phyloP scores from a whole-genome alignment of 1,140 invertebrate genomes.

The Lordiphosa stackelbergi region DNA sequence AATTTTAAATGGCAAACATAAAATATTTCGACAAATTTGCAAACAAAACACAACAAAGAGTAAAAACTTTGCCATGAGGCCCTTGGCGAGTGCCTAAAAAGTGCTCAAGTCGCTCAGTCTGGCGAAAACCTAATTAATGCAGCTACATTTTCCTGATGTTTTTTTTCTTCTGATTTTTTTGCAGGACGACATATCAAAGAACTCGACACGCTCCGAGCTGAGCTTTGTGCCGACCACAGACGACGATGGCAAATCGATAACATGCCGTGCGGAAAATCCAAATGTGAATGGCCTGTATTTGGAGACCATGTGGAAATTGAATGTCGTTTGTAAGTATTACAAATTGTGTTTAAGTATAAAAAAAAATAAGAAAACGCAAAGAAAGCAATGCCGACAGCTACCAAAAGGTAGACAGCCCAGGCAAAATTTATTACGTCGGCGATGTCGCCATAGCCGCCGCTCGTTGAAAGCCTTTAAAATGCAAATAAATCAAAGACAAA shows the following conservation, averaged over 20 bases:
- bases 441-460: constrained; percentile 43
- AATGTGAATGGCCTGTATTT: constrained; percentile 88
- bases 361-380: constrained; percentile 18
- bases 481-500: constrained; percentile 76
- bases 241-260: constrained; percentile 91
- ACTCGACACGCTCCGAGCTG: constrained; percentile 90
- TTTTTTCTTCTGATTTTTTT: constrained; percentile 28
- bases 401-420: constrained; percentile 67
- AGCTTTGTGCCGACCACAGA: constrained; percentile 90
- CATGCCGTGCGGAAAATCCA: constrained; percentile 91
- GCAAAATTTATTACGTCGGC: constrained; percentile 70
- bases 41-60: constrained; percentile 30
- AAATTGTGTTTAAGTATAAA: constrained; percentile 71
- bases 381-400: constrained; percentile 58
- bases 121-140: constrained; percentile 68
- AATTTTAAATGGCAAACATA: constrained; percentile 76
- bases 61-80: constrained; percentile 28
- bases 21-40: constrained; percentile 72
- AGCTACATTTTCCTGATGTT: constrained; percentile 52
- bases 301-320: constrained; percentile 90
- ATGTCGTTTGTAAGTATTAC: constrained; percentile 90
- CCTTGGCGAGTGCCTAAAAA: constrained; percentile 8
- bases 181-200: constrained; percentile 86
- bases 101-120: constrained; percentile 15
- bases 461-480: constrained; percentile 75